Base-by-base conservation (phyloP, 2,888 invertebrate species). In the Aphidius colemani region DNA sequence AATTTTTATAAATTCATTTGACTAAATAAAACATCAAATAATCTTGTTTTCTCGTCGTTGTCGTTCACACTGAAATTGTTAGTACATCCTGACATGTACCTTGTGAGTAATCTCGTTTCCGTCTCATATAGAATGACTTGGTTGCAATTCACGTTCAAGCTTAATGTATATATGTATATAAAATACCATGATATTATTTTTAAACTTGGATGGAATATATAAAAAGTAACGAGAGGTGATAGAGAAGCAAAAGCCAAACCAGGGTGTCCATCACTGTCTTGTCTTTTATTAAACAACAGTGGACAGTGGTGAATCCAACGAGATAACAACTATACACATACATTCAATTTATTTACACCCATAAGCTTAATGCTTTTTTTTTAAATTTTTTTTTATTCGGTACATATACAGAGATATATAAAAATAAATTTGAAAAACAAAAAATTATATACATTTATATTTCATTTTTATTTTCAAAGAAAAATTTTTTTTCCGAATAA, bases 11-110 rank as follows among this genome's bases (percentile, higher is more conserved):
- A 53, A 53, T 53, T 71, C 70, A 73, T 72, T 76, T 30, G 30
- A 73, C 77, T 79, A 79, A 79, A 79, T 79, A 79, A 79, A 79
- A 79, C 79, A 78, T 79, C 79, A 79, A 75, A 30, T 5, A 30
- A 30, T 30, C 30, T 30, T 30, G 30, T 30, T 30, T 30, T 30
- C 30, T 30, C 30, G 30, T 30, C 5, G 30, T 30, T 30, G 30
- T 30, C 30, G 30, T 67, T 62, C 68, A 63, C 63, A 67, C 69
- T 65, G 65, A 66, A 72, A 74, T 78, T 78, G 78, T 80, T 79
- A 78, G 78, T 78, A 78, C 75, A 74, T 75, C 30, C 74, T 78
- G 75, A 78, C 78, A 76, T 79, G 77, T 78, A 78, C 71, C 75
- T 77, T 71, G 71, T 67, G 69, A 70, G 67, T 67, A 67, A 66